phyloP scores from a whole-genome alignment of 2,113 vertebrate genomes.

The Pardalotus punctatus region DNA sequence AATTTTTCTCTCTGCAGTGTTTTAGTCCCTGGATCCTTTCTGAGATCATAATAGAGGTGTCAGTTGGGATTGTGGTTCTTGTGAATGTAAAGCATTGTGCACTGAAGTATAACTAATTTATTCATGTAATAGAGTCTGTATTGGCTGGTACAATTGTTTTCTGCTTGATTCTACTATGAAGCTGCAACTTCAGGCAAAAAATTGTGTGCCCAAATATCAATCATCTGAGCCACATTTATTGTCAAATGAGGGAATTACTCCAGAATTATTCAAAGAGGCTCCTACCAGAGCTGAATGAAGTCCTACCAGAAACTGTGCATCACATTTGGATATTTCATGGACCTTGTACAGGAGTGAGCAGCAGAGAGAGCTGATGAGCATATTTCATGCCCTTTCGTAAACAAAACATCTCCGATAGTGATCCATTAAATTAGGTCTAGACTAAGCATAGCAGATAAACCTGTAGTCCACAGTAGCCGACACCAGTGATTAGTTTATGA shows the following conservation, averaged over 20 bases:
- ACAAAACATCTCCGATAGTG: not conserved
- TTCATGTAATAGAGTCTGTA: not conserved
- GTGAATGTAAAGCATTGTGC: not conserved
- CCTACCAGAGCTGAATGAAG: not conserved
- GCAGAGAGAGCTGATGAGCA: not conserved
- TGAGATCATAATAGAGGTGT: not conserved
- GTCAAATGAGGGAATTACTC: not conserved
- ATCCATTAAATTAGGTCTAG: not conserved
- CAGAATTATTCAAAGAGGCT: not conserved
- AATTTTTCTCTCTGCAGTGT: not conserved
- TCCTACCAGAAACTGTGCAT: not conserved
- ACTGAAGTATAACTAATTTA: not conserved
- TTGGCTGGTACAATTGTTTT: not conserved
- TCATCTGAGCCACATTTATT: not conserved
- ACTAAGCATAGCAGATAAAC: not conserved
- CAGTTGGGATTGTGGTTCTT: not conserved
- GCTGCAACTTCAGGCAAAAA: not conserved
- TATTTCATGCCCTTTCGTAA: not conserved
- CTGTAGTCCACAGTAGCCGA: not conserved
- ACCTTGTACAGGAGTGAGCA: not conserved
- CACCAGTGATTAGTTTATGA: not conserved
- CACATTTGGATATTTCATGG: not conserved
- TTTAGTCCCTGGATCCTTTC: not conserved
- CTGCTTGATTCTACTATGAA: not conserved
- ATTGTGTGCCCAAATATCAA: not conserved